phyloP scores from a whole-genome alignment of 2,888 invertebrate genomes.

The Masnerella sp. region DNA sequence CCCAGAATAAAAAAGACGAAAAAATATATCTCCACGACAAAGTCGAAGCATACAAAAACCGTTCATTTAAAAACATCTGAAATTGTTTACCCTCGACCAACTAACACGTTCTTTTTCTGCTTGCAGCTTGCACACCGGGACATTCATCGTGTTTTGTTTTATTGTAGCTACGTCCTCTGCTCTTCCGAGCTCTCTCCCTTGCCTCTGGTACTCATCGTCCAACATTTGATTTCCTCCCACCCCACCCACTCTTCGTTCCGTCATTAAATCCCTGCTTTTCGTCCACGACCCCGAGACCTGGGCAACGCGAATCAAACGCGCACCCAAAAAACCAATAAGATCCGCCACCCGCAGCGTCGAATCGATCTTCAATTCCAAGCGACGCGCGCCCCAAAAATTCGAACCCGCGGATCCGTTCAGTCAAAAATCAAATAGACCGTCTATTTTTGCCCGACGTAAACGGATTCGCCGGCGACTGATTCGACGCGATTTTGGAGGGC shows the following conservation, averaged over 20 bases:
- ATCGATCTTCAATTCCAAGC: neutral
- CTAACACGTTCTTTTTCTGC: constrained; percentile 68
- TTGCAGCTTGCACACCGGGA: constrained; percentile 77
- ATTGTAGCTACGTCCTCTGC: constrained; percentile 72
- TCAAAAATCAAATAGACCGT: constrained; percentile 12
- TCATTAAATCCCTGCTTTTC: constrained; percentile 48
- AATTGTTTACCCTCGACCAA: constrained; percentile 30
- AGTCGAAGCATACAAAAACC: neutral
- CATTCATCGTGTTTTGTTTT: constrained; percentile 78
- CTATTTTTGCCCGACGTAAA: constrained; percentile 18
- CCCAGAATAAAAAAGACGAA: too few relatives aligned
- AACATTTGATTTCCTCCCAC: constrained; percentile 49
- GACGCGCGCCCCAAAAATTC: neutral
- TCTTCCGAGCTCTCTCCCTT: constrained; percentile 55
- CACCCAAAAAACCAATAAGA: too few relatives aligned
- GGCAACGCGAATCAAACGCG: constrained; percentile 16
- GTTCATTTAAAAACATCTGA: neutral
- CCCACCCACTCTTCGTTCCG: constrained; percentile 37
- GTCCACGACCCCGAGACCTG: constrained; percentile 25
- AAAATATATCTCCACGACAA: too few relatives aligned
- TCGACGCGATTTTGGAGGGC: constrained; percentile 8
- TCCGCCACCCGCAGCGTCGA: too few relatives aligned
- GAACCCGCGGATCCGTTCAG: constrained; percentile 8
- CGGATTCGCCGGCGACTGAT: neutral
- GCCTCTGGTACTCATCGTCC: constrained; percentile 61